Conservation (phyloP, 2,797 vertebrate species). For the Leptatherina wallacei region DNA sequence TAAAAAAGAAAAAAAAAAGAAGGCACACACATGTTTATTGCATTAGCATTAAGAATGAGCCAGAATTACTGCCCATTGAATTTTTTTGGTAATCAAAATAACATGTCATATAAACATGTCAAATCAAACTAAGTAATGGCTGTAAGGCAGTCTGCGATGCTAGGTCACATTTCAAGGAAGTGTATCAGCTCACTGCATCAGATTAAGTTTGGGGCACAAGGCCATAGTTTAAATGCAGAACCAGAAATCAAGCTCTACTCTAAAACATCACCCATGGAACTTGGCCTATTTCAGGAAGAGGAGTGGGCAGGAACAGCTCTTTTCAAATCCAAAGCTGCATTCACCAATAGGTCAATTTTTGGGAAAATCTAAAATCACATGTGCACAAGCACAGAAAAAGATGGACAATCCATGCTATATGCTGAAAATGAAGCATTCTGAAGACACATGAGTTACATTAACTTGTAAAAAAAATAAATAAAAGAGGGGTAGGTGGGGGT, state of each 20-base stretch:
- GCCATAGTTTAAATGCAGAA: constrained; percentile 1
- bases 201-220: neutral
- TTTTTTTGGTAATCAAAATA: neutral
- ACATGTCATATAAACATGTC: neutral
- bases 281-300: neutral
- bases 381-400: neutral
- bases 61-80: neutral
- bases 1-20: neutral
- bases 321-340: neutral
- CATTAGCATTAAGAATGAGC: neutral
- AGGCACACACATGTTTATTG: neutral
- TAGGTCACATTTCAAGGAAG: neutral
- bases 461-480: neutral
- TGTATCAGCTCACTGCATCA: constrained; percentile 5
- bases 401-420: neutral
- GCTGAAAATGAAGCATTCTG: neutral
- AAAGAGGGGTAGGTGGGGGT: neutral
- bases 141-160: neutral
- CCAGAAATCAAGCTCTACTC: neutral
- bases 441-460: neutral
- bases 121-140: neutral
- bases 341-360: no score
- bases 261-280: neutral
- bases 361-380: neutral
- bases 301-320: neutral